phyloP scores from a whole-genome alignment of 2,888 invertebrate species.

The Poecilobothrus nobilitatus region DNA sequence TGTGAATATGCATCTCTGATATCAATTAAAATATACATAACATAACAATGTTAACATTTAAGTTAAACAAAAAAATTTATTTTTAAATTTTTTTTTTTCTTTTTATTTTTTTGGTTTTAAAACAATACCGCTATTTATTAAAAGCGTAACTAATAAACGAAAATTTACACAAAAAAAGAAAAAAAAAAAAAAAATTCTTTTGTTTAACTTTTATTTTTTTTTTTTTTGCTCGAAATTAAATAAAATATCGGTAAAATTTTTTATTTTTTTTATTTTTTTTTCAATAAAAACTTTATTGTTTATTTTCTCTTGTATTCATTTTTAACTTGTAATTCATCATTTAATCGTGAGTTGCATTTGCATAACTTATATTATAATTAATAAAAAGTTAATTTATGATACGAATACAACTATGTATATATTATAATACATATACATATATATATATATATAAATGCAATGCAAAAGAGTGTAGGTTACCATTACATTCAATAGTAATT shows the following conservation, averaged over 20 bases:
- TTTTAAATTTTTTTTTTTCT: too few relatives aligned
- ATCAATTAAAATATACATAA: too few relatives aligned
- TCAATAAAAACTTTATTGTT: not conserved
- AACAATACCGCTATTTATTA: not conserved
- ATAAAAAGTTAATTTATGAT: too few relatives aligned
- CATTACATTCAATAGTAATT: not conserved
- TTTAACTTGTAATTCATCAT: not conserved
- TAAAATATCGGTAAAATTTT: not conserved
- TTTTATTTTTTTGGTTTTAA: too few relatives aligned
- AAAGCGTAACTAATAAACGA: not conserved
- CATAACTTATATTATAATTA: not conserved
- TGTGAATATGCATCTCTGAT: too few relatives aligned
- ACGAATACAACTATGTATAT: too few relatives aligned
- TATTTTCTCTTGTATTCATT: not conserved
- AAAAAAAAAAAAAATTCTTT: too few relatives aligned
- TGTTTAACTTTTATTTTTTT: not conserved
- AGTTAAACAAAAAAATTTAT: too few relatives aligned
- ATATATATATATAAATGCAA: not conserved
- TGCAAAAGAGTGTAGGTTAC: not conserved
- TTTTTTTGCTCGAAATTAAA: too few relatives aligned
- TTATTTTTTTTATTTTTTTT: too few relatives aligned
- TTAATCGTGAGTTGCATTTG: conserved; percentile 1
- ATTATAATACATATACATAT: too few relatives aligned
- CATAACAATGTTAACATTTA: too few relatives aligned
- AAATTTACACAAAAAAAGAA: not conserved